A percentile compares a stretch with the other conserved stretches of the same genome.
Evolutionary conservation across 2,113 vertebrate genomes (phyloP).

Genomic region (Neodontobutis hainanensis): DNA sequence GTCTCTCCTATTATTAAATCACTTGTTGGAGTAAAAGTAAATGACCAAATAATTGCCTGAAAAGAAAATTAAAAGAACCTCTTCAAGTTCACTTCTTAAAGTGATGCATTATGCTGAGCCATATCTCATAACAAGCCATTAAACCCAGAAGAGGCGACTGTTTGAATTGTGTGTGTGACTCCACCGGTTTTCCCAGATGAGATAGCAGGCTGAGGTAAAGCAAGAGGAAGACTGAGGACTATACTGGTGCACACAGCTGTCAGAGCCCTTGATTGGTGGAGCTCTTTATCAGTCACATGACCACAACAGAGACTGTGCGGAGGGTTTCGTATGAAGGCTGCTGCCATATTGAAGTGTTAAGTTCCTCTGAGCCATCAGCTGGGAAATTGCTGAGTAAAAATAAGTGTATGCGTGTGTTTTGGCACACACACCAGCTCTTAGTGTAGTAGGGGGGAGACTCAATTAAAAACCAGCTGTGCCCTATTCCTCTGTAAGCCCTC

Average conservation of each 20-base stretch:
- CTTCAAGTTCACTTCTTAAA: constrained; percentile 5
- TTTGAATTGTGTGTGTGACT: constrained; percentile 3
- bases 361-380: constrained; percentile 74
- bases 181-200: constrained; percentile 32
- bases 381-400: constrained; percentile 77
- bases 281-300: constrained; percentile 48
- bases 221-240: constrained; percentile 18
- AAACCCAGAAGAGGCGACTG: constrained; percentile 5
- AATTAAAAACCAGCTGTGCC: constrained; percentile 84
- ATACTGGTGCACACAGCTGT: constrained; percentile 47
- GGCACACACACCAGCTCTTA: constrained; percentile 15
- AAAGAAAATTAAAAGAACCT: background rate
- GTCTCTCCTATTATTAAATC: constrained; percentile 4
- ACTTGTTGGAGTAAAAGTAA: constrained; percentile 6
- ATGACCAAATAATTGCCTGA: constrained; percentile 19
- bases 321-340: constrained; percentile 39
- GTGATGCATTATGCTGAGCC: constrained; percentile 10
- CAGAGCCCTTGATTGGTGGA: constrained; percentile 49
- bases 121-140: constrained; percentile 21
- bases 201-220: constrained; percentile 22
- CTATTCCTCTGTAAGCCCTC: constrained; percentile 70
- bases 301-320: constrained; percentile 34
- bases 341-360: constrained; percentile 57
- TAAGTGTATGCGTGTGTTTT: constrained; percentile 29
- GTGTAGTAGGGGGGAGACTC: constrained; percentile 63